A percentile compares a stretch with the other conserved stretches of the same genome.
Evolutionary conservation across 2,888 invertebrate species (phyloP).

Genomic region (Alviniconcha strummeri): DNA sequence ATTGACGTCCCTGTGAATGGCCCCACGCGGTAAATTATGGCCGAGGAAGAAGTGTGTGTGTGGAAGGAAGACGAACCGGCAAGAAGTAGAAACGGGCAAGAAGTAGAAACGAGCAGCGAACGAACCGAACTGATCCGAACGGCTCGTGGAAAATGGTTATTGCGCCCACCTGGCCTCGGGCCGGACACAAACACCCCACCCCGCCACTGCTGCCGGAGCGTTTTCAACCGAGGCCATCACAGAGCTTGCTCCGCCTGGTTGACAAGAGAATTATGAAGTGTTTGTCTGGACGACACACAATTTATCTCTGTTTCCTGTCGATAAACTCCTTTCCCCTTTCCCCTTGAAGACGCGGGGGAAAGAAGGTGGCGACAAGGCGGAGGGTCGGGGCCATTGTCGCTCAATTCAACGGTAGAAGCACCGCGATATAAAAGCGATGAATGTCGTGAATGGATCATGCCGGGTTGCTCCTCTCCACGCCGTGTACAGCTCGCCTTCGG

Average conservation of each 20-base stretch:
- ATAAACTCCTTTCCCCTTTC: not conserved
- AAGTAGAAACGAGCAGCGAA: not conserved
- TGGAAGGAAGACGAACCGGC: not conserved
- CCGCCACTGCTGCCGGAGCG: not conserved
- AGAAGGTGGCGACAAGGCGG: not conserved
- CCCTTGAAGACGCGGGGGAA: no score
- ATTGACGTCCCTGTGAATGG: constrained; percentile 11
- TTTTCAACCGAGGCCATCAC: not conserved
- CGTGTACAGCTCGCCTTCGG: no score
- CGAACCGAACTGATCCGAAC: no score
- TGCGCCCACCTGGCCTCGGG: constrained; percentile 28
- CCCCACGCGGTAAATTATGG: not conserved
- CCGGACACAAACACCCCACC: not conserved
- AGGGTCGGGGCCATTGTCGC: not conserved
- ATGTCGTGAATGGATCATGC: not conserved
- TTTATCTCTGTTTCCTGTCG: constrained; percentile 5
- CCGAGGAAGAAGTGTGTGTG: not conserved
- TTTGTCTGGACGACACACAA: not conserved
- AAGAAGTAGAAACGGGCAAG: not conserved
- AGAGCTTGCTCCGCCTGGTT: not conserved
- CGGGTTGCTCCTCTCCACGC: not conserved
- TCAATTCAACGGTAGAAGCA: not conserved
- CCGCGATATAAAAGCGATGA: not conserved
- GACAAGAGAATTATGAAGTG: constrained; percentile 13
- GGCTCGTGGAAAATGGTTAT: not conserved